Percentiles rank a stretch among this genome's conserved stretches.
Evolutionary conservation across 2,113 vertebrate genomes (phyloP).

Genomic region (Sterrhoptilus dennistouni): DNA sequence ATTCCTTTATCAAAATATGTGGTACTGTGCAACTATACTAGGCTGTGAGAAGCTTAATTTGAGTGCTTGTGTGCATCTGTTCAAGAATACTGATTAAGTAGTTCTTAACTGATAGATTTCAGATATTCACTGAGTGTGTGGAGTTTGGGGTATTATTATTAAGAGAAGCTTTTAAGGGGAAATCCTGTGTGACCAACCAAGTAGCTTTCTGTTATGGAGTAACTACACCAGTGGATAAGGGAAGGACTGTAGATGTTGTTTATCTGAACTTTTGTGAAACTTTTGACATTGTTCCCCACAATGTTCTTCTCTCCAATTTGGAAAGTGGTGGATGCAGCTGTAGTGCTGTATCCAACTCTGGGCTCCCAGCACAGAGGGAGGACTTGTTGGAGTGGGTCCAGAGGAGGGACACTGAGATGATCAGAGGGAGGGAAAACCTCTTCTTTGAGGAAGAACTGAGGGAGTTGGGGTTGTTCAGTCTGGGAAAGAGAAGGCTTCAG

Average conservation of each 20-base stretch:
- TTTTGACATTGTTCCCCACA: neutral
- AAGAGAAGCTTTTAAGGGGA: neutral
- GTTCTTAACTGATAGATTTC: neutral
- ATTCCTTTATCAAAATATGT: neutral
- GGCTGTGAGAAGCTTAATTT: neutral
- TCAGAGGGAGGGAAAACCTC: neutral
- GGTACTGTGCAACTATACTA: neutral
- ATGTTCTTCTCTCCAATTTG: neutral
- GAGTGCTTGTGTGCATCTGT: neutral
- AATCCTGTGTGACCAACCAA: neutral
- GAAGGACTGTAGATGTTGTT: neutral
- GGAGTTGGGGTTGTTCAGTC: neutral
- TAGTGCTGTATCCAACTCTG: neutral
- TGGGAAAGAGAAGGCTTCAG: neutral
- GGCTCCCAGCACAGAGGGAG: neutral
- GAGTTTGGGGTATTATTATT: neutral
- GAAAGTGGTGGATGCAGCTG: neutral
- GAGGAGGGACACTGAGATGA: too few relatives aligned
- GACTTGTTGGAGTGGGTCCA: accelerated
- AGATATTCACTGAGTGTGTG: neutral
- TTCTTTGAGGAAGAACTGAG: too few relatives aligned
- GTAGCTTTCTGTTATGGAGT: neutral
- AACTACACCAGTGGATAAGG: neutral
- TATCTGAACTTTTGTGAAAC: neutral
- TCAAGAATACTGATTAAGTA: neutral